Evolutionary conservation across 2,113 vertebrate species (phyloP), one percentile per base, ranked within the genome.

Genomic region (Polypterus bichir): DNA sequence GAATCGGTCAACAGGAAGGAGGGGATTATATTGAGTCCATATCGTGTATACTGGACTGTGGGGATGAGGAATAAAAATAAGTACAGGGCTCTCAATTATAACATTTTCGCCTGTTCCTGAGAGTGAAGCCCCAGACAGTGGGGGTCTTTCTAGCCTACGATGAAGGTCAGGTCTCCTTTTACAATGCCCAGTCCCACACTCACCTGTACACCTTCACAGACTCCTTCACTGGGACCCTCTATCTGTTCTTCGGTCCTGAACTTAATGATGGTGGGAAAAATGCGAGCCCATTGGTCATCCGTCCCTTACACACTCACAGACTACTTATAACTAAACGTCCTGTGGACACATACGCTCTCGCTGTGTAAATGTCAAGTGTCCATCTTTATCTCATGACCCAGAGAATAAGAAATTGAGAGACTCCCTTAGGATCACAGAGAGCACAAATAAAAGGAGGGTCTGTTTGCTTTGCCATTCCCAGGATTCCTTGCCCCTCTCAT

Each of bases 241-340:
- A 82, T 65, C 86, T 85, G 0, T 89, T 88, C 65, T 87, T 91
- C 62, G 87, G 87, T 68, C 86, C 86, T 59, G 27, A 27, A 27
- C 27, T 27, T 0, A 79, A 81, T 49, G 82, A 74, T 65, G 79
- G 76, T 0, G 74, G 73, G 6, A 68, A 49, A 48, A 76, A 81
- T 3, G 70, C 75, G 4, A 75, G 64, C 5, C 80, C 83, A 0
- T 74, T 87, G 1, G 65, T 72, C 59, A 79, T 86, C 9, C 77
- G 74, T n/a, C 69, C 79, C 9, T 10, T 77, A n/a, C 46, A 27
- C 27, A 27, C 1, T 27, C 27, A 27, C 27, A 1, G 27, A 27
- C 27, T 27, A 27, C 27, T 27, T 27, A 27, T 1, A 27, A 27
- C 27, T 27, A 27, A 27, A 27, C 2, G 27, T 27, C 27, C 27